These are phyloP conservation scores for Oxytorus armatus DNA, from an alignment of 2,888 invertebrate genomes.

Conservation along the genomic window DNA sequence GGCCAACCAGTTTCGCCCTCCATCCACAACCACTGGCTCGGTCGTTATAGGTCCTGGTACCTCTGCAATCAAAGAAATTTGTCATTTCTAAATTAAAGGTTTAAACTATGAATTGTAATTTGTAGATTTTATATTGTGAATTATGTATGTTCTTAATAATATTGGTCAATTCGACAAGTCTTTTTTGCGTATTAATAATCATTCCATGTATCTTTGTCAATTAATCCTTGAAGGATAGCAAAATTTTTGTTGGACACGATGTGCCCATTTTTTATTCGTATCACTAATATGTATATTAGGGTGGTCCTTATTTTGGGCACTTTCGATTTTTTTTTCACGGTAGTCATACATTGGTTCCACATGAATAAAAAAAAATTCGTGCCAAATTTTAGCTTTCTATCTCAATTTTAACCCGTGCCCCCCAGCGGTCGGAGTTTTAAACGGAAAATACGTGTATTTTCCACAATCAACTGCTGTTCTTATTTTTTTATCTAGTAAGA, in stretches of 20 bases:
- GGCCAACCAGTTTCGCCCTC: slow-evolving; percentile 94
- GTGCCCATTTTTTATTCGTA: not conserved
- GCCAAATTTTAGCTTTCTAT: too few relatives aligned
- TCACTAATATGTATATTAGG: too few relatives aligned
- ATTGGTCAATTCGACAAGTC: not conserved
- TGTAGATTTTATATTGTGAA: not conserved
- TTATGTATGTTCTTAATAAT: not conserved
- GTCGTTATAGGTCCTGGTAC: slow-evolving; percentile 92
- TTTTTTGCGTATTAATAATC: not conserved
- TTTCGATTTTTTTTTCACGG: too few relatives aligned
- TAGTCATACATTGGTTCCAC: too few relatives aligned
- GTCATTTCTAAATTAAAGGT: not conserved
- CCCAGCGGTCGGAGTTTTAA: too few relatives aligned
- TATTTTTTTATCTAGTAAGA: too few relatives aligned
- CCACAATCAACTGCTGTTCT: too few relatives aligned
- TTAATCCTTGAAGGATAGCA: not conserved
- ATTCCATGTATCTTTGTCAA: not conserved
- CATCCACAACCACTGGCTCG: slow-evolving; percentile 91
- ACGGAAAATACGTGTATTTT: too few relatives aligned
- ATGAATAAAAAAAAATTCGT: too few relatives aligned
- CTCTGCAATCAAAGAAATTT: slow-evolving; percentile 85
- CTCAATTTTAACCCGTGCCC: too few relatives aligned
- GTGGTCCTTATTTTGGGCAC: too few relatives aligned
- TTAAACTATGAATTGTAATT: too few relatives aligned
- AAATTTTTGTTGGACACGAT: not conserved